Base-by-base conservation (phyloP, 1,140 invertebrate genomes). In the Panulirus ornatus region DNA sequence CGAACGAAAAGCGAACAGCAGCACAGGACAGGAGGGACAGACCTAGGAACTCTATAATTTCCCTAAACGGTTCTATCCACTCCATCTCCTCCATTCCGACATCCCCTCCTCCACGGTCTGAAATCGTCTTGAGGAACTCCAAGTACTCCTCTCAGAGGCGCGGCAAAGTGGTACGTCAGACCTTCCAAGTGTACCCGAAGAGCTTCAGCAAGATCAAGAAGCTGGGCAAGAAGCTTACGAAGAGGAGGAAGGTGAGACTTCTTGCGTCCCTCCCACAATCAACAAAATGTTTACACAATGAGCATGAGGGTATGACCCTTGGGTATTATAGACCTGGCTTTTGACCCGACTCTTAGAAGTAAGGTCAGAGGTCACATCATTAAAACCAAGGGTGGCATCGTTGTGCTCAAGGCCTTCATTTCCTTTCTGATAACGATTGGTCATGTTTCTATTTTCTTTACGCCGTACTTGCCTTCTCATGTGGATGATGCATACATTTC, bases 171-270 rank as follows among this genome's bases (percentile, higher is more conserved):
- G 88, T 81, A 19, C 66, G 88, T 0, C 88, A 89, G 79, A 34
- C 88, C 11, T 40, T 89, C 22, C 79, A 89, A 70, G 70, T 54
- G 30, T 89, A 89, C 54, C 88, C 88, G 6, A 89, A 89, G 54
- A 89, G 88, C 54, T 82, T 89, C 66, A 89, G 40, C 27, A 79
- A 83, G 81, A 58, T 89, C 58, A 89, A 63, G 40, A 89, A 89
- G 14, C 40, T 89, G 1, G 66, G 79, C 22, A 75, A 42, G 70
- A 89, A 73, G 38, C 36, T 89, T n/a, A 75, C 79, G 2, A 34
- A 51, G 34, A 58, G 54, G 30, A 19, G 19, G 6, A 88, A 88
- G 88, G 88, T 89, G 38, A 89, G 44, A 27, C 27, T 63, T 5
- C n/a, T n/a, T n/a, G n/a, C n/a, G n/a, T n/a, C n/a, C n/a, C n/a